Percentiles rank a stretch among this genome's conserved stretches.
Evolutionary conservation across 2,797 vertebrate species (phyloP).

Genomic region (Melanotaenia pygmaea): DNA sequence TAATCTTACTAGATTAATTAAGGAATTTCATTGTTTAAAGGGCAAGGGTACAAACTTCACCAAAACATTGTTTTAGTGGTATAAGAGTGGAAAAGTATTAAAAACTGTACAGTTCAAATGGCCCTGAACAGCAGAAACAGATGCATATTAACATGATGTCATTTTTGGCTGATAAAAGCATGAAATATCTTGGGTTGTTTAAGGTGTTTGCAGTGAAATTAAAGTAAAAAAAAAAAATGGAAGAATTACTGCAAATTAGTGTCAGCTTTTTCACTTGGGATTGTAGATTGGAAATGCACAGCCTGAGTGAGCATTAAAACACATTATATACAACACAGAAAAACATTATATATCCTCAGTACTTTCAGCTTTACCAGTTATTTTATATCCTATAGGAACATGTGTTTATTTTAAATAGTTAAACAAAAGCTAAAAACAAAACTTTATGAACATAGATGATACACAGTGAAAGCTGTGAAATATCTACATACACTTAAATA

Average conservation of each 20-base stretch:
- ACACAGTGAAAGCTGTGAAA: constrained; percentile 24
- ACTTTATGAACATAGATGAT: constrained; percentile 16
- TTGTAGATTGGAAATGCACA: constrained; percentile 28
- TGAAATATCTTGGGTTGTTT: neutral
- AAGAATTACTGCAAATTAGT: neutral
- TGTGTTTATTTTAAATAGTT: constrained; percentile 3
- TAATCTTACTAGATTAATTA: neutral
- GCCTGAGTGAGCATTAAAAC: constrained; percentile 37
- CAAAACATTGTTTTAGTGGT: neutral
- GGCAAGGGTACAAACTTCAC: neutral
- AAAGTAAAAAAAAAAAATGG: neutral
- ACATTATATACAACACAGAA: constrained; percentile 55
- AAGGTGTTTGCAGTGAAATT: neutral
- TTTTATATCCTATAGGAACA: constrained; percentile 8
- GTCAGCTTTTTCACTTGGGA: neutral
- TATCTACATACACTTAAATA: constrained; percentile 37
- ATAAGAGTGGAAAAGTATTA: neutral
- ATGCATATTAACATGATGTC: neutral
- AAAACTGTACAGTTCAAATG: neutral
- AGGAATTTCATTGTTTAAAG: neutral
- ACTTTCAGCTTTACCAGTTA: constrained; percentile 7
- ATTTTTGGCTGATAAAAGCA: no score
- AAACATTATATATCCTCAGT: constrained; percentile 20
- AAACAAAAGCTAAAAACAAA: constrained; percentile 15
- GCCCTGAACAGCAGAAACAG: neutral